Percentiles rank a stretch among this genome's conserved stretches.
phyloP scores from a whole-genome alignment of 37 sponge, comb jelly and placozoan genomes.

The Chondrosia reniformis region DNA sequence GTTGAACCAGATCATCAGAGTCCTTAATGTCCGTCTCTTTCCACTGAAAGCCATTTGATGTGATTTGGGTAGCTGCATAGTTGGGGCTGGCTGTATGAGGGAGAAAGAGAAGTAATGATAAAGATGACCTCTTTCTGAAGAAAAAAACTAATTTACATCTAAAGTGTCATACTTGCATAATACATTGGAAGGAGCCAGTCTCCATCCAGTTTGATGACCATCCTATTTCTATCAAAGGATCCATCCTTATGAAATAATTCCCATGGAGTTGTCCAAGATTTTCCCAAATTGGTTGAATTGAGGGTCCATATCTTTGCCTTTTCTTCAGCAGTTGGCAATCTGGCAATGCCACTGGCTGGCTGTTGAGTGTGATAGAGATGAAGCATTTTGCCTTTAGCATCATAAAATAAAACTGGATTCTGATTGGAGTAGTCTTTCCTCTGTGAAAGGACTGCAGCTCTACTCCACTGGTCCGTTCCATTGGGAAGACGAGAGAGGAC shows the following conservation, averaged over 20 bases:
- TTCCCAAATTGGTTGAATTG: constrained; percentile 27
- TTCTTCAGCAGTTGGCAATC: not conserved
- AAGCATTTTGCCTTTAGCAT: not conserved
- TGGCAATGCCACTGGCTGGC: not conserved
- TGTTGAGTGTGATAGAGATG: constrained; percentile 64
- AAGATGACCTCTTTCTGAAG: too few species aligned
- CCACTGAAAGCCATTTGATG: constrained; percentile 28
- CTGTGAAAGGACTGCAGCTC: constrained; percentile 32
- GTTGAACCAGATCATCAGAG: constrained; percentile 56
- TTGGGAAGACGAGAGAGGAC: constrained; percentile 24
- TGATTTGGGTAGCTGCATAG: constrained; percentile 35
- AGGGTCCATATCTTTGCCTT: constrained; percentile 44
- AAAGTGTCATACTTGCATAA: constrained; percentile 41
- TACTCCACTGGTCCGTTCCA: constrained; percentile 34
- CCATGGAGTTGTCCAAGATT: constrained; percentile 44
- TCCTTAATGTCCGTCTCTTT: constrained; percentile 9
- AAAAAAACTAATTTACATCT: too few species aligned
- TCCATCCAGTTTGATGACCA: constrained; percentile 33
- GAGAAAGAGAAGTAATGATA: too few species aligned
- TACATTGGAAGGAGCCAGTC: constrained; percentile 51
- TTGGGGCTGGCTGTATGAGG: too few species aligned
- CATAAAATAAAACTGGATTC: constrained; percentile 57
- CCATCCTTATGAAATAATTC: constrained; percentile 37
- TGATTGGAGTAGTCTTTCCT: constrained; percentile 64
- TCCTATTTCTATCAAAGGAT: constrained; percentile 65